Base-by-base conservation (phyloP, 2,888 invertebrate species). In the Drosophila affinis region DNA sequence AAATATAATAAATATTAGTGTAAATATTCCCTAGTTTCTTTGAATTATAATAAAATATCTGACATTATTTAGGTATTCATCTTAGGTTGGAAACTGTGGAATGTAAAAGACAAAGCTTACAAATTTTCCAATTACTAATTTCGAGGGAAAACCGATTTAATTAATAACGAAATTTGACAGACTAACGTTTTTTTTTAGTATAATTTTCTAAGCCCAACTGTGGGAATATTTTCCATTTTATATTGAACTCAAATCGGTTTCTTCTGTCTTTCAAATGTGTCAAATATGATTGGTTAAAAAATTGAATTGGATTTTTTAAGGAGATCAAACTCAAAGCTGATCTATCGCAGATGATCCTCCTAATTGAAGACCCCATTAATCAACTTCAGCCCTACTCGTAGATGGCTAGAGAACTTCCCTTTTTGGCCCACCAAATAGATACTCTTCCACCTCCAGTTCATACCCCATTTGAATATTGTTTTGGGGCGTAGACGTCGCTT, bases 401-500 rank as follows among this genome's bases (percentile, higher is more conserved):
- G 45, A 57, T 67, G 65, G 57, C 32, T 44, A 29, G 44, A 39
- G 44, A 39, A 56, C 56, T 67, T 67, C 65, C 65, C 32, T 32
- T 65, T 44, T 32, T 24, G 67, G 39, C n/a, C 32, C 24, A 54
- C 21, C 39, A 34, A 65, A 18, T 34, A 49, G 56, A 44, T 45
- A 56, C 34, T 65, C 48, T 24, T 12, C 53, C 34, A 12, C 24
- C 46, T 44, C 21, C 9, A 10, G 10, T 32, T 0, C 29, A 9
- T 9, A 34, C 24, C 7, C 32, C 63, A 63, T 63, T 72, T 72
- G 53, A 49, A 72, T 72, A 9, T 54, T 29, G 48, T 24, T 24
- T 45, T 53, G 52, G 62, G 87, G 76, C 76, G 79, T 70, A 78
- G 32, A 75, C 81, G 75, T 64, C 81, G 58, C 75, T 84, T 86